Percentiles rank a stretch among this genome's conserved stretches.
phyloP scores from a whole-genome alignment of 1,140 invertebrate species.

The Episyrphus balteatus region DNA sequence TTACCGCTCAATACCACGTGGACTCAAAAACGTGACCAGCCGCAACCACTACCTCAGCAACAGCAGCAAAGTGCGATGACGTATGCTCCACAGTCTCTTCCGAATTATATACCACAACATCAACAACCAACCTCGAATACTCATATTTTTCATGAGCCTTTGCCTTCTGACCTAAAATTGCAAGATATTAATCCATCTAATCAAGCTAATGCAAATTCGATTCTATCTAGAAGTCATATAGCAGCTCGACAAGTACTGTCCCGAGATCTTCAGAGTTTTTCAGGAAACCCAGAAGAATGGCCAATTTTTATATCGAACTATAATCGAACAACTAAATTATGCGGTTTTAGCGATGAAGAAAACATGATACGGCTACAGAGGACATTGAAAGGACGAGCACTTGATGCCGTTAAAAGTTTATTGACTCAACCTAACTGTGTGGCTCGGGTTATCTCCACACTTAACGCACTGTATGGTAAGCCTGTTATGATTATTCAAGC shows the following conservation, averaged over 20 bases:
- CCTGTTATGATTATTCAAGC: background rate
- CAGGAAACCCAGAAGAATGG: slow-evolving; percentile 5
- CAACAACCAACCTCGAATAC: too few species aligned
- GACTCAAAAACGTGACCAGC: too few species aligned
- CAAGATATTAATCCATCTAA: too few species aligned
- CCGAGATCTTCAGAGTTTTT: background rate
- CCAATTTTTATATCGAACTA: slow-evolving; percentile 2
- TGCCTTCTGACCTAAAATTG: too few species aligned
- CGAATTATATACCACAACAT: too few species aligned
- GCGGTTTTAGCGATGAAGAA: slow-evolving; percentile 3
- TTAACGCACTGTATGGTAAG: background rate
- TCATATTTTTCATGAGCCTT: too few species aligned
- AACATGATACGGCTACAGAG: slow-evolving; percentile 4
- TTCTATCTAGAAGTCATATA: background rate
- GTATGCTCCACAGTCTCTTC: too few species aligned
- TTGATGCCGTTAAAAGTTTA: background rate
- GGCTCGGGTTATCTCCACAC: background rate
- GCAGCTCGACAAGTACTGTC: slow-evolving; percentile 2
- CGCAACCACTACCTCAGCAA: too few species aligned
- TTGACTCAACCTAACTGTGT: background rate
- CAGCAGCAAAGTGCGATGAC: too few species aligned
- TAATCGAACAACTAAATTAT: background rate
- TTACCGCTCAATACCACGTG: too few species aligned
- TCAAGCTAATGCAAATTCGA: too few species aligned
- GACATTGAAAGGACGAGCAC: background rate